Conservation (phyloP, 2,888 invertebrate genomes). For the Amblyjoppa proteus region DNA sequence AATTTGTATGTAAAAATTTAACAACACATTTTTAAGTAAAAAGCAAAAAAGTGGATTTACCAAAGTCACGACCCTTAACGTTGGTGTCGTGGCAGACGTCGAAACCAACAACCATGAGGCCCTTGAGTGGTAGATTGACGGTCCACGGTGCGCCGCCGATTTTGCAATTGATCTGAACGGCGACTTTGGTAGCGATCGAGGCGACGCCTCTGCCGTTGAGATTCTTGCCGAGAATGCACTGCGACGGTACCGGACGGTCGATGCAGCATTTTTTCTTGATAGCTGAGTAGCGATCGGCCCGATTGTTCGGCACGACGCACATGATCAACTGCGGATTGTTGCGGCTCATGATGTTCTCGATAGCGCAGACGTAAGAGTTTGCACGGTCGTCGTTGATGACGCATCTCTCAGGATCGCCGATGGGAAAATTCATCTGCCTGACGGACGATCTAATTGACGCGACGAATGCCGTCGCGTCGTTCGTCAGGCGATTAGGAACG, state of each 20-base stretch:
- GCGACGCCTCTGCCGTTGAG: constrained; percentile 88
- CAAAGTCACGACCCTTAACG: constrained; percentile 86
- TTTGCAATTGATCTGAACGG: constrained; percentile 97
- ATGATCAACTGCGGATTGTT: constrained; percentile 89
- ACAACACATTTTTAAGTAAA: constrained; percentile 78
- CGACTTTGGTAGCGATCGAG: constrained; percentile 96
- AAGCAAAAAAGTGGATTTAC: constrained; percentile 86
- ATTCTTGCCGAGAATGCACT: constrained; percentile 87
- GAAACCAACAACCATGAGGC: constrained; percentile 94
- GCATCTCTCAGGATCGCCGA: constrained; percentile 85
- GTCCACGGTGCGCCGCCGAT: constrained; percentile 96
- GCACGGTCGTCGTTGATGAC: constrained; percentile 87
- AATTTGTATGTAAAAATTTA: too few species aligned
- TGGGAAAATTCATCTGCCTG: constrained; percentile 84
- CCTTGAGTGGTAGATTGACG: constrained; percentile 88
- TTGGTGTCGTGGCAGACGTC: constrained; percentile 95
- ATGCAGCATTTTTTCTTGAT: constrained; percentile 95
- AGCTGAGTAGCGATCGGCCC: constrained; percentile 91
- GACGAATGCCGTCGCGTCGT: constrained; percentile 78
- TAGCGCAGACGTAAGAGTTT: constrained; percentile 87
- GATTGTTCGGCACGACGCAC: constrained; percentile 89
- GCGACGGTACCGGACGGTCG: constrained; percentile 90
- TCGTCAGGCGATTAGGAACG: constrained; percentile 75
- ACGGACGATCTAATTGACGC: constrained; percentile 50
- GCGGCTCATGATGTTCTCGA: constrained; percentile 87